A percentile compares a stretch with the other conserved stretches of the same genome.
These are phyloP conservation scores for Hemiprocne comata DNA, from an alignment of 2,113 vertebrate species.

Conservation along the genomic window DNA sequence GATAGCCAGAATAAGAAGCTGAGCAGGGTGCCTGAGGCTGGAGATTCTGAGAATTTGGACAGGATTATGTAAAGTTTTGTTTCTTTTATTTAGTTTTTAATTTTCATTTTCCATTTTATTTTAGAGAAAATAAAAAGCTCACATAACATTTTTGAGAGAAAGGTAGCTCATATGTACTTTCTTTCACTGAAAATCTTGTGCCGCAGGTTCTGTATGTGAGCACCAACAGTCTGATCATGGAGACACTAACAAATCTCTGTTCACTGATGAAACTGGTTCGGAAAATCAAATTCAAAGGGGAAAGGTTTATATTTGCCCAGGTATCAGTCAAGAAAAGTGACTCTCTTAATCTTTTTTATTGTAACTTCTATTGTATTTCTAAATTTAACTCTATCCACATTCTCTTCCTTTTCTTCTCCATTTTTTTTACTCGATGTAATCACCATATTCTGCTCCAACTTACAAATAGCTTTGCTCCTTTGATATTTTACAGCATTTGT, in stretches of 20 bases:
- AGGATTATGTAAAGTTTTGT: neutral
- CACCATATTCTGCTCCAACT: neutral
- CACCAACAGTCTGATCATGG: neutral
- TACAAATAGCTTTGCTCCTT: neutral
- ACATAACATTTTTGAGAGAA: neutral
- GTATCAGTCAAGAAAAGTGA: neutral
- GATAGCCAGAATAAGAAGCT: neutral
- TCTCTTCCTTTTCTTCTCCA: neutral
- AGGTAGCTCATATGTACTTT: neutral
- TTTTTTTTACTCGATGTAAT: neutral
- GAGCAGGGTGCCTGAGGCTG: neutral
- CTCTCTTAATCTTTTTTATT: neutral
- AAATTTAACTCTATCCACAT: neutral
- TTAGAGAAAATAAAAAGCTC: neutral
- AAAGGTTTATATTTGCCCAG: neutral
- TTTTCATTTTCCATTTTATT: neutral
- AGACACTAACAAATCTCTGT: neutral
- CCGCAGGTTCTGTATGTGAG: neutral
- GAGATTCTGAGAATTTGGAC: neutral
- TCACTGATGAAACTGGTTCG: neutral
- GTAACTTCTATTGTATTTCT: neutral
- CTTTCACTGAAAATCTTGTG: neutral
- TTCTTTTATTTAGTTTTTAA: fast-evolving
- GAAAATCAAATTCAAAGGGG: neutral
- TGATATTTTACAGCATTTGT: neutral